phyloP scores from a whole-genome alignment of 2,113 vertebrate genomes.

The Mesitornis unicolor region DNA sequence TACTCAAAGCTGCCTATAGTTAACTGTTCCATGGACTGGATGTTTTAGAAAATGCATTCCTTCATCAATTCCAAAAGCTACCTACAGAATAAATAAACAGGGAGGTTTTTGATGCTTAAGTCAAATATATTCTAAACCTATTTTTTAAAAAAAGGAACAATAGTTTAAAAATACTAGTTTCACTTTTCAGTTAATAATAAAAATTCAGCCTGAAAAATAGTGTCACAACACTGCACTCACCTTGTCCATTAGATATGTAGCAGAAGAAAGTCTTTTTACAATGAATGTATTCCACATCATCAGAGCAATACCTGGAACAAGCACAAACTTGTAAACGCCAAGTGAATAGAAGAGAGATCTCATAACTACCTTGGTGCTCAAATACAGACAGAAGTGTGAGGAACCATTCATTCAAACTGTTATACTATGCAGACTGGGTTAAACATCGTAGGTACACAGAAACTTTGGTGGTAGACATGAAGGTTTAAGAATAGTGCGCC shows the following conservation, averaged over 20 bases:
- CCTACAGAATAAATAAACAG: not conserved
- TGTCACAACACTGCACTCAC: slow-evolving; percentile 52
- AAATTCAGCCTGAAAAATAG: not conserved
- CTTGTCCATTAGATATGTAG: slow-evolving; percentile 93
- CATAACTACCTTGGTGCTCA: not conserved
- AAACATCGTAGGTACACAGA: not conserved
- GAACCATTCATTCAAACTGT: not conserved
- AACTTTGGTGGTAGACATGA: not conserved
- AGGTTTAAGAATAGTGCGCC: not conserved
- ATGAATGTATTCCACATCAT: slow-evolving; percentile 99
- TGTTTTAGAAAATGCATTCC: not conserved
- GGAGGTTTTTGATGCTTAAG: not conserved
- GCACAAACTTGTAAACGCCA: not conserved
- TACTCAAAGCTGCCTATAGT: not conserved
- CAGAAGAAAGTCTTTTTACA: slow-evolving; percentile 91
- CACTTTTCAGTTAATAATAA: not conserved
- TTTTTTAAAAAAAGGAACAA: not conserved
- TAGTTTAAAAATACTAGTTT: not conserved
- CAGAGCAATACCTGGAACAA: slow-evolving; percentile 81
- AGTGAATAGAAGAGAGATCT: not conserved
- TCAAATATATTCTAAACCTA: not conserved
- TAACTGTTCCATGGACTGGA: accelerated
- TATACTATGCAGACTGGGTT: not conserved
- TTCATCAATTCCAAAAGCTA: not conserved
- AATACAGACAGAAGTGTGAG: not conserved